phyloP scores from a whole-genome alignment of 2,888 invertebrate species.

The Phymatocera aterrima region DNA sequence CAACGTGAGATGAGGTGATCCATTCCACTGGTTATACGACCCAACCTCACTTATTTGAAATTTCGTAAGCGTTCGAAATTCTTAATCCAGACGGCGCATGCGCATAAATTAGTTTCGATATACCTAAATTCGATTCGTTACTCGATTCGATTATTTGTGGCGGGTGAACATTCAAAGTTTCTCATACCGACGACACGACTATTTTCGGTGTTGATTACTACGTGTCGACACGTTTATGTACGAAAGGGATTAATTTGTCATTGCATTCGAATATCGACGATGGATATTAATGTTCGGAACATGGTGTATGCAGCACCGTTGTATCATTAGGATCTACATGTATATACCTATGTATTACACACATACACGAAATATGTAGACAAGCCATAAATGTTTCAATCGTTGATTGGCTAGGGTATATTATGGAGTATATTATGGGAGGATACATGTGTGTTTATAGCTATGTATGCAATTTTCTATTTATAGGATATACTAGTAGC shows the following conservation, averaged over 20 bases:
- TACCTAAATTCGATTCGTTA: background rate
- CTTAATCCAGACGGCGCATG: no score
- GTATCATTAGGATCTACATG: no score
- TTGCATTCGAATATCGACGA: background rate
- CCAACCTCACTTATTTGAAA: slow-evolving; percentile 29
- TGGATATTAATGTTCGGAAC: no score
- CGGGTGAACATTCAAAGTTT: no score
- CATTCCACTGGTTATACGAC: background rate
- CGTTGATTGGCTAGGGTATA: background rate
- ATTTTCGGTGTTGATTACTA: no score
- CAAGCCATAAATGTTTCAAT: background rate
- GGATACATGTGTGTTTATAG: no score
- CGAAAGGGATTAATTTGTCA: background rate
- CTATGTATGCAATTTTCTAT: slow-evolving; percentile 14
- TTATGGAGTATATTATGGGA: no score
- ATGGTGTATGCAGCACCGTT: no score
- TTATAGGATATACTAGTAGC: slow-evolving; percentile 15
- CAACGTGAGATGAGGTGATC: background rate
- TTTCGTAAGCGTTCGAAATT: background rate
- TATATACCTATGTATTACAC: no score
- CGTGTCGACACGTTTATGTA: no score
- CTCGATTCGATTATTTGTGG: background rate
- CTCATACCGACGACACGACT: no score
- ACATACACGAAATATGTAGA: no score
- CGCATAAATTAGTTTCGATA: background rate